phyloP scores from a whole-genome alignment of 2,113 vertebrate genomes.

The Aleadryas rufinucha region DNA sequence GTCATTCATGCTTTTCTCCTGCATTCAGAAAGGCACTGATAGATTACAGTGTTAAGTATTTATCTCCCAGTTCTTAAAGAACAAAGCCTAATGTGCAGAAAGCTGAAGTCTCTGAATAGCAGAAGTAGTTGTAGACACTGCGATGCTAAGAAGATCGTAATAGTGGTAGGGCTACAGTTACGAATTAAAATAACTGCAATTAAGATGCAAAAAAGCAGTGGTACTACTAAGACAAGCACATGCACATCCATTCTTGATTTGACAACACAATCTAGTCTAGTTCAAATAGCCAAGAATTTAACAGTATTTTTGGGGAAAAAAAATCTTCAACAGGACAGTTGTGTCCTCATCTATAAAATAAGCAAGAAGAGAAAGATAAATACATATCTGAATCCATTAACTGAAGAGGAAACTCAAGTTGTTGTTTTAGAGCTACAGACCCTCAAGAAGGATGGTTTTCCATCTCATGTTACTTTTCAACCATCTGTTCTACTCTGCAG shows the following conservation, averaged over 20 bases:
- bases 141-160: conserved; percentile 69
- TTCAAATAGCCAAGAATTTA: conserved; percentile 83
- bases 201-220: conserved; percentile 80
- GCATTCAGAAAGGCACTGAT: conserved; percentile 81
- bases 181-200: conserved; percentile 70
- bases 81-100: conserved; percentile 71
- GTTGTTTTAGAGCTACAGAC: conserved; percentile 78
- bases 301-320: conserved; percentile 52
- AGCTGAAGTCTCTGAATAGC: conserved; percentile 78
- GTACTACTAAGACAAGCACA: conserved; percentile 86
- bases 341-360: conserved; percentile 79
- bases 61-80: conserved; percentile 73
- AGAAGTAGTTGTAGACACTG: conserved; percentile 70
- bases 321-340: conserved; percentile 73
- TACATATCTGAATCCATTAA: conserved; percentile 82
- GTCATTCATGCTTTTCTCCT: conserved; percentile 79
- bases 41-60: conserved; percentile 75
- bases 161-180: conserved; percentile 69
- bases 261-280: conserved; percentile 88
- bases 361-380: conserved; percentile 83
- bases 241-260: conserved; percentile 87
- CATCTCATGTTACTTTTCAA: conserved; percentile 52
- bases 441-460: conserved; percentile 73
- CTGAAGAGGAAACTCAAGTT: conserved; percentile 83
- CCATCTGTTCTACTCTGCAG: conserved; percentile 66